Base-by-base conservation (phyloP, 2,113 vertebrate genomes). In the Siphamia tubifer region DNA sequence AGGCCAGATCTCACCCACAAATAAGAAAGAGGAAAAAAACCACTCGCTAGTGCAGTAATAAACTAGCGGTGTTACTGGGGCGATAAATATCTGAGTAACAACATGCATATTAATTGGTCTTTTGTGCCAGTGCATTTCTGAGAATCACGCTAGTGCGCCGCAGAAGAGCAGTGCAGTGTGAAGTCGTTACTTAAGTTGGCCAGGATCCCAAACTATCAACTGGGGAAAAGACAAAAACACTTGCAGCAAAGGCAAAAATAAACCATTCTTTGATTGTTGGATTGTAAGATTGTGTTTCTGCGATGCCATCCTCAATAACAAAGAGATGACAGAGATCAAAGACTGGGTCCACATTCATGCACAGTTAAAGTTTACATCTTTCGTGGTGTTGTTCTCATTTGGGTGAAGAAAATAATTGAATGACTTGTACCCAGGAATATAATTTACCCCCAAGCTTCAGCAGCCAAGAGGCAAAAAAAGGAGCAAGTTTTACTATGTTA, bases 161-260 rank as follows among this genome's bases (percentile, higher is more conserved):
- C 67, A 71, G 61, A 72, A 31, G 64, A 79, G 63, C 68, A 56
- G 49, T 66, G 28, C 44, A 38, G 68, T 69, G 60, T 75, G 73
- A 74, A 73, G 55, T 60, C 42, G 52, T 82, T 83, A 58, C 58
- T 67, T 77, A 62, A 81, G 68, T 81, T 89, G 82, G 76, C 80
- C 17, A 10, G 6, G 23, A 62, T 83, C 83, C 85, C 47, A 83
- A 86, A 67, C 54, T 42, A 69, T 76, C 64, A 76, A 52, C 38
- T 21, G 19, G 44, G 55, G 40, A 51, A 68, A 57, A 53, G 38
- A 80, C 10, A 40, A 42, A 57, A 67, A 74, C 36, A 73, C 47
- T 55, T 66, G 58, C 63, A 55, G 40, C 19, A 57, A 74, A 76
- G 23, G 16, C 16, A 73, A 74, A 68, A 74, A 57, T 21, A 49